Conservation (phyloP, 2,888 invertebrate species). For the Lepidonotus clava region DNA sequence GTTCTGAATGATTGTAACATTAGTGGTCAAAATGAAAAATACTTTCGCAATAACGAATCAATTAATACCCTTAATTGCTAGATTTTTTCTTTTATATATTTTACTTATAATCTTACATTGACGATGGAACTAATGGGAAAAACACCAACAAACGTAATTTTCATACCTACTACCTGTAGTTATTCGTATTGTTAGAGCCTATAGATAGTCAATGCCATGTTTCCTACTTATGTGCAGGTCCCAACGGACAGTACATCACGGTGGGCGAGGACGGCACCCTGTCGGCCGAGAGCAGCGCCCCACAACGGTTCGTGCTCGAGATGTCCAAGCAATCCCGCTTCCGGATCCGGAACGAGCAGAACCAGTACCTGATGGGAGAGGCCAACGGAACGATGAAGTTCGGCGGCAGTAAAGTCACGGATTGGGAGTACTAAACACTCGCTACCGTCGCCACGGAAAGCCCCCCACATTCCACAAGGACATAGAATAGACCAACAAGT, state of each 20-base stretch:
- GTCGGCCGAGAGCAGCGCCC: constrained; percentile 90
- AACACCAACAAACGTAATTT: too few species aligned
- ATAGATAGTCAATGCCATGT: neutral
- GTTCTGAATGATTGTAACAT: too few species aligned
- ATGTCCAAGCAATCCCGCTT: constrained; percentile 95
- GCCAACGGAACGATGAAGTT: constrained; percentile 77
- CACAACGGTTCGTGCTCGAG: constrained; percentile 94
- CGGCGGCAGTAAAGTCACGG: constrained; percentile 62
- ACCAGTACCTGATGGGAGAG: constrained; percentile 82
- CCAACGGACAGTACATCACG: constrained; percentile 96
- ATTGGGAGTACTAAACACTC: constrained; percentile 67
- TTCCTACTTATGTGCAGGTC: constrained; percentile 83
- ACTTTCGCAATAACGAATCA: too few species aligned
- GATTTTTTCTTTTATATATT: too few species aligned
- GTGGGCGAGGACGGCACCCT: constrained; percentile 91
- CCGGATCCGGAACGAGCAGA: constrained; percentile 88
- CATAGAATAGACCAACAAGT: constrained; percentile 34
- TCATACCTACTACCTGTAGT: too few species aligned
- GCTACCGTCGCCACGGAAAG: neutral
- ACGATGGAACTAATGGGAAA: too few species aligned
- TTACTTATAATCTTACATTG: too few species aligned
- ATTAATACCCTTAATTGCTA: too few species aligned
- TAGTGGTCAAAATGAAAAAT: too few species aligned
- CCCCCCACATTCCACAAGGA: constrained; percentile 43
- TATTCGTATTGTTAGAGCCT: too few species aligned